Evolutionary conservation across 2,113 vertebrate species (phyloP), one percentile per base, ranked within the genome.

Genomic region (Sebastes schlegelii): DNA sequence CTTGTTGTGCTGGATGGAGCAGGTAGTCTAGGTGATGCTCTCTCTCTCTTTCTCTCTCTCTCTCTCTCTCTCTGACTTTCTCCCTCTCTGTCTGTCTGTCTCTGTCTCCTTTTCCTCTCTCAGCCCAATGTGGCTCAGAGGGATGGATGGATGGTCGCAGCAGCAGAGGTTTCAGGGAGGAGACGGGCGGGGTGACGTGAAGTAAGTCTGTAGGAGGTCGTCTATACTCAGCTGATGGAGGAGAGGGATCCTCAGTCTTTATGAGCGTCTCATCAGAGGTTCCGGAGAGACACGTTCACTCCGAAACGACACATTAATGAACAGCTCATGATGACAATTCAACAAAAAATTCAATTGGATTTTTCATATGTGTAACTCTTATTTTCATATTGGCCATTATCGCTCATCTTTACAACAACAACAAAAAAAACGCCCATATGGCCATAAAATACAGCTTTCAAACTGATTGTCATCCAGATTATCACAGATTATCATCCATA

Each of bases 151-250:
- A 34, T 34, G 26, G 26, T 34, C 26, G 26, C 87, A 79, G 85
- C 79, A 73, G 89, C 40, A 54, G 61, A 75, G 85, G 84, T 85
- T 91, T 83, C 69, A 84, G 89, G 92, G 91, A 94, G 92, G 92
- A 93, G 90, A 91, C 92, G 88, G 92, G 92, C 91, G 92, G 92
- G 92, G 92, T 94, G 92, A 93, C 86, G 92, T 87, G 91, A 89
- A 92, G 74, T 79, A 90, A 92, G 90, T 89, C 91, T 79, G 89
- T 83, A 86, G 91, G 89, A 91, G 92, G 90, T 92, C 88, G 92
- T 88, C 91, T 90, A 4, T 34, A 57, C 86, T 87, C 74, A 42
- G 83, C 74, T 77, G 86, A 34, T 4, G 26, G 26, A 90, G 83
- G 82, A 74, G 82, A 82, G 61, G 78, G 63, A 89, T 91, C 86